Conservation (phyloP, 1,140 invertebrate species). For the Globodera rostochiensis region DNA sequence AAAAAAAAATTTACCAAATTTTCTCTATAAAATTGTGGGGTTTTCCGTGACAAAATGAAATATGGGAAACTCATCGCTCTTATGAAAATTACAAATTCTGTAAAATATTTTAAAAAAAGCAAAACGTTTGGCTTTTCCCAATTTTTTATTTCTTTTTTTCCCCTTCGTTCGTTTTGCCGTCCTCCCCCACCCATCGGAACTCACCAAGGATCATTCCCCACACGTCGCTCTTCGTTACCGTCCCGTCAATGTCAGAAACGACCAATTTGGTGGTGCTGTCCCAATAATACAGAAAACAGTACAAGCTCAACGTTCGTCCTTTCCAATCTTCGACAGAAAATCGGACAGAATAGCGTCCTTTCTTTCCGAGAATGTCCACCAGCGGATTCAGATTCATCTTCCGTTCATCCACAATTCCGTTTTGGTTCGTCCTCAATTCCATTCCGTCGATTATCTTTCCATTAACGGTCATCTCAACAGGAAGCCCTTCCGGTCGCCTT, state of each 20-base stretch:
- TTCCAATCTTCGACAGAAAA: not conserved
- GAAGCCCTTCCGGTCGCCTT: not conserved
- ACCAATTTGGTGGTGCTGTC: conserved; percentile 1
- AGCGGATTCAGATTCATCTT: not conserved
- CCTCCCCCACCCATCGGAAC: too few species aligned
- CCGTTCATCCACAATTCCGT: not conserved
- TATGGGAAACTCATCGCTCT: too few species aligned
- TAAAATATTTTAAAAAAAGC: too few species aligned
- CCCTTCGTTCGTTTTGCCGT: not conserved
- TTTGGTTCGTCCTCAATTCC: not conserved
- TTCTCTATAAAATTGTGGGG: too few species aligned
- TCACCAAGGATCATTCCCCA: conserved; percentile 6
- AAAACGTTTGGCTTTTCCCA: too few species aligned
- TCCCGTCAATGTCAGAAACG: conserved; percentile 11
- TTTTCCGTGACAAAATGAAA: too few species aligned
- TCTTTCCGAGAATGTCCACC: not conserved
- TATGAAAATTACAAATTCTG: too few species aligned
- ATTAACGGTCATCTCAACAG: not conserved
- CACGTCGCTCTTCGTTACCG: conserved; percentile 5
- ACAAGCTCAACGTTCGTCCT: not conserved
- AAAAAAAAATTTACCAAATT: not conserved
- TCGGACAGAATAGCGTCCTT: not conserved
- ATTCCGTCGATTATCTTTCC: not conserved
- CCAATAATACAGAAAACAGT: conserved; percentile 1
- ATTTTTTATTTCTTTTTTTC: too few species aligned